Percentiles rank a stretch among this genome's conserved stretches.
Evolutionary conservation across 1,140 invertebrate genomes (phyloP).

Genomic region (Nephila pilipes): DNA sequence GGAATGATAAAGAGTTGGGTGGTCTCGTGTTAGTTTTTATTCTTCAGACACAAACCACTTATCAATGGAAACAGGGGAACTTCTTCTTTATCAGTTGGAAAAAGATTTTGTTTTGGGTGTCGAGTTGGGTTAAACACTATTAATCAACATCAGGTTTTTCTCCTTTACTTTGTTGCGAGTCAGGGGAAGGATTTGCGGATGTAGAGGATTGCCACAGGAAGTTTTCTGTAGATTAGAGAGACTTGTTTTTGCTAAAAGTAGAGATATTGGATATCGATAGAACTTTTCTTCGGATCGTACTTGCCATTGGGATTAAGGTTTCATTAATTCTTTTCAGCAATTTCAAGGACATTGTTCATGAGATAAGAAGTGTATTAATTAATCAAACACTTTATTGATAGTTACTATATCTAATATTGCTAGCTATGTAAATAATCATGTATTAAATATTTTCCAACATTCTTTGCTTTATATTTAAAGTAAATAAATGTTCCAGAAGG

Average conservation of each 20-base stretch:
- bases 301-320: no score
- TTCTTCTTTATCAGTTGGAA: not conserved
- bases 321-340: no score
- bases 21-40: conserved; percentile 5
- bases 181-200: not conserved
- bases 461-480: no score
- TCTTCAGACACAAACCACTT: conserved; percentile 21
- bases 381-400: no score
- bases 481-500: no score
- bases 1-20: conserved; percentile 16
- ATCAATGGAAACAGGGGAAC: conserved; percentile 8
- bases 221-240: not conserved
- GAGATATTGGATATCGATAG: not conserved
- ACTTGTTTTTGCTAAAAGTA: not conserved
- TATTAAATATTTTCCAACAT: no score
- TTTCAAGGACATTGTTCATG: no score
- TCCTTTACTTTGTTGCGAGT: not conserved
- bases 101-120: conserved; percentile 28
- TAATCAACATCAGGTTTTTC: conserved; percentile 8
- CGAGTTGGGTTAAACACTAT: not conserved
- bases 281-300: not conserved
- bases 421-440: no score
- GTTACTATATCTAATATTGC: no score
- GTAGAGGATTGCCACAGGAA: not conserved
- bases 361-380: no score